These are phyloP conservation scores for Scaptomyza parva DNA, from an alignment of 2,888 invertebrate species.

Conservation along the genomic window DNA sequence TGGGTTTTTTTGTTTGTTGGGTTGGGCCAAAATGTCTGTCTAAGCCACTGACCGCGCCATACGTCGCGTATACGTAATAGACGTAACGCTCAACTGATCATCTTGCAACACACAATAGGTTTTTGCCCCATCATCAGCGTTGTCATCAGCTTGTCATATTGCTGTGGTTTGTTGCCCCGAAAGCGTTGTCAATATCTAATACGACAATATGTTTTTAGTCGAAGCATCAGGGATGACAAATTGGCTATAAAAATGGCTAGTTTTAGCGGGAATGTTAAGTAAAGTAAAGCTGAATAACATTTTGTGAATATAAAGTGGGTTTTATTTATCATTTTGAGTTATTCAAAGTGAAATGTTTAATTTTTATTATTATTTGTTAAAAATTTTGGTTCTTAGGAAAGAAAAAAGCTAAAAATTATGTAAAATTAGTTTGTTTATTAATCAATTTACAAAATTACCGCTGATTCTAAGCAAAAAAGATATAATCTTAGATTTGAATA, in stretches of 20 bases:
- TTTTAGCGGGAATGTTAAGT: neutral
- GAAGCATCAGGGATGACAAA: neutral
- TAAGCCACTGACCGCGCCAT: conserved; percentile 73
- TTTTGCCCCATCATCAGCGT: conserved; percentile 11
- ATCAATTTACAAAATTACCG: too few relatives aligned
- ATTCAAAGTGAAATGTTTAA: too few relatives aligned
- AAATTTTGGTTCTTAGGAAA: too few relatives aligned
- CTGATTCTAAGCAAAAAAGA: too few relatives aligned
- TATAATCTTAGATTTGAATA: too few relatives aligned
- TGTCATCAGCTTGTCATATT: conserved; percentile 44
- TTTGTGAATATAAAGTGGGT: neutral
- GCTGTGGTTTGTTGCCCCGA: conserved; percentile 29
- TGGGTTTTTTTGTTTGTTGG: conserved; percentile 41
- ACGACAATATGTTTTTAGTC: conserved; percentile 25
- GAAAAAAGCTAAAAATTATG: too few relatives aligned
- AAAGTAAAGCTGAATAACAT: neutral
- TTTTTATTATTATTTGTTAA: too few relatives aligned
- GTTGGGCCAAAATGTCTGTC: conserved; percentile 51
- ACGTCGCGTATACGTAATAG: conserved; percentile 64
- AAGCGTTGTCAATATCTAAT: conserved; percentile 56
- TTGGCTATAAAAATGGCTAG: neutral
- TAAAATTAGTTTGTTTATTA: too few relatives aligned
- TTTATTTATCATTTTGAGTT: neutral
- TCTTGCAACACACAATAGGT: conserved; percentile 42
- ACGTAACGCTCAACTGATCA: conserved; percentile 55